These are phyloP conservation scores for Ptilodon capucinus DNA, from an alignment of 2,888 invertebrate species.

Conservation along the genomic window DNA sequence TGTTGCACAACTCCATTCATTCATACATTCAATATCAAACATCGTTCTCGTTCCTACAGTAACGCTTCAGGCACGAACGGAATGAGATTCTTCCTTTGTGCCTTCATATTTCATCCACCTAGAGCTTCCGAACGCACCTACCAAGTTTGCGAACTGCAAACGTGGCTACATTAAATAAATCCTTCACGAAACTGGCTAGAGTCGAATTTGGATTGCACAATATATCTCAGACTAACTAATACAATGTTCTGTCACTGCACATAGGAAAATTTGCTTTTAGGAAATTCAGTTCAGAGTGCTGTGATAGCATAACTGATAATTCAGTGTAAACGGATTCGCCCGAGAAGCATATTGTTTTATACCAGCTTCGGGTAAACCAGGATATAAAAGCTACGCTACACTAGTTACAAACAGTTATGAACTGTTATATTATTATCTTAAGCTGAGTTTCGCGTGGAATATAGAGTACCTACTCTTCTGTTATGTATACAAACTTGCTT, in stretches of 20 bases:
- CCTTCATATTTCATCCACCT: conserved; percentile 69
- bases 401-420: conserved; percentile 4
- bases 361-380: conserved; percentile 27
- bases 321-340: conserved; percentile 55
- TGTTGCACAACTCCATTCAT: conserved; percentile 41
- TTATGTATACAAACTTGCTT: no score
- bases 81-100: conserved; percentile 71
- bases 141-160: conserved; percentile 36
- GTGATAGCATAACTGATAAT: conserved; percentile 57
- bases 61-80: conserved; percentile 57
- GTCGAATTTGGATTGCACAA: conserved; percentile 43
- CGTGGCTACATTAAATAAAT: conserved; percentile 35
- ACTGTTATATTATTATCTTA: neutral
- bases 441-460: no score
- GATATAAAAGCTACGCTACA: conserved; percentile 40
- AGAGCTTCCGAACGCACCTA: conserved; percentile 51
- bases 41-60: conserved; percentile 37
- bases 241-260: conserved; percentile 56
- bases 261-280: conserved; percentile 64
- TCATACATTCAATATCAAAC: conserved; percentile 51
- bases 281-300: conserved; percentile 51
- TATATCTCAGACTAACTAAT: conserved; percentile 38
- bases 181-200: conserved; percentile 45
- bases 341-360: conserved; percentile 51
- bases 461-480: no score